Percentiles rank a stretch among this genome's conserved stretches.
Conservation (phyloP, 2,888 invertebrate genomes). For the Mechanitis mazaeus region DNA sequence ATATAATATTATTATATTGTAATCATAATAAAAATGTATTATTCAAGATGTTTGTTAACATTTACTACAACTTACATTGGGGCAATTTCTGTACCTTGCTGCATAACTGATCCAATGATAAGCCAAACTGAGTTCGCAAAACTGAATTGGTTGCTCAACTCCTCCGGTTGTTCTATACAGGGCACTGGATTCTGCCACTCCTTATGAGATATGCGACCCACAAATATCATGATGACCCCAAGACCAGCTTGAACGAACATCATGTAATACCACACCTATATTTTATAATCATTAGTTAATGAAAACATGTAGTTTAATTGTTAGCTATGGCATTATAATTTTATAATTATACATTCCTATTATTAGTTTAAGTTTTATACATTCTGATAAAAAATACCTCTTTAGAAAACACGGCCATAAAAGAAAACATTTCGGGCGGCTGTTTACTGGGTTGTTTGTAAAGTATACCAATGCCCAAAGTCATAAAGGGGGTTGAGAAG, state of each 20-base stretch:
- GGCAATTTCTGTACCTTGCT: slow-evolving; percentile 92
- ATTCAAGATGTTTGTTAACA: not conserved
- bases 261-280: slow-evolving; percentile 90
- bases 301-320: no score
- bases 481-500: slow-evolving; percentile 97
- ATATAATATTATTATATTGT: not conserved
- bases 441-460: slow-evolving; percentile 91
- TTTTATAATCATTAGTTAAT: not conserved
- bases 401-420: slow-evolving; percentile 91
- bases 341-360: not conserved
- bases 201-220: slow-evolving; percentile 87
- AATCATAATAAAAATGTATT: not conserved
- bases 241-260: slow-evolving; percentile 86
- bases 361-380: not conserved
- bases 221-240: slow-evolving; percentile 86
- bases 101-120: slow-evolving; percentile 89
- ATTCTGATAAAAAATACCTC: slow-evolving; percentile 56
- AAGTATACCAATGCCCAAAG: slow-evolving; percentile 91
- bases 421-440: slow-evolving; percentile 92
- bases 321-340: no score
- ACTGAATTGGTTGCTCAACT: slow-evolving; percentile 89
- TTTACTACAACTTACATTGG: slow-evolving; percentile 79
- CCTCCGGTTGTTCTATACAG: slow-evolving; percentile 88
- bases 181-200: slow-evolving; percentile 94
- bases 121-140: slow-evolving; percentile 93